Evolutionary conservation across 2,797 vertebrate species (phyloP).

Genomic region (Ptychadena robeensis): DNA sequence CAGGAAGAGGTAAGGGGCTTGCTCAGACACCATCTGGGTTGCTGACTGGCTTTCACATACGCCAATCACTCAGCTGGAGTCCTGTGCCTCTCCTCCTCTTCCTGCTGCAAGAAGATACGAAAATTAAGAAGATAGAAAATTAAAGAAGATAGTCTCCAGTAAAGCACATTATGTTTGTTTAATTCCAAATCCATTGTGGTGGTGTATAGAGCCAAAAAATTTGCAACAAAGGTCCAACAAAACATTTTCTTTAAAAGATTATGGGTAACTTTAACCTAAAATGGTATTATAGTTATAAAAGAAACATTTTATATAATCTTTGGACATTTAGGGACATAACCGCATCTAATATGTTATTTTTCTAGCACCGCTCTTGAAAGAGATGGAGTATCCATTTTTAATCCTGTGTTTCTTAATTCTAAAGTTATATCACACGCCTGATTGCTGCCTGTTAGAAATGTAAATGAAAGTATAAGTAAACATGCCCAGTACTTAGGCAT

Average conservation of each 20-base stretch:
- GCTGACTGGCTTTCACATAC: too few species aligned
- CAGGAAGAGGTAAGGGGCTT: too few species aligned
- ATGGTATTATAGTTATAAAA: not conserved
- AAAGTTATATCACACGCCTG: not conserved
- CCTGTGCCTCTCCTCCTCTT: too few species aligned
- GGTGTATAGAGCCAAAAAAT: too few species aligned
- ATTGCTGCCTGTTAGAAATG: not conserved
- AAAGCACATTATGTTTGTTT: too few species aligned
- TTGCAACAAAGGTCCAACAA: not conserved
- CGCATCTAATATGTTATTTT: not conserved
- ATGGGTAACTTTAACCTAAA: not conserved
- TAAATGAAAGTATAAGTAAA: not conserved
- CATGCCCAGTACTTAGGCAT: constrained; percentile 18
- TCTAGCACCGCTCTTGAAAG: not conserved
- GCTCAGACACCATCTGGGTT: too few species aligned
- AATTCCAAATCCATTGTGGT: too few species aligned
- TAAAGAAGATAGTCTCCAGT: too few species aligned
- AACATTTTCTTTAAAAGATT: not conserved
- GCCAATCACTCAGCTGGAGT: too few species aligned
- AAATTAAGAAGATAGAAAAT: too few species aligned
- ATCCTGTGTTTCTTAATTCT: not conserved
- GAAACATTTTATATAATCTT: too few species aligned
- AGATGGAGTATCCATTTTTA: not conserved
- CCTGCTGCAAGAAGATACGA: too few species aligned
- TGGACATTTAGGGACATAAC: not conserved